Conservation (phyloP, 1,140 invertebrate species). For the Pinna nobilis region DNA sequence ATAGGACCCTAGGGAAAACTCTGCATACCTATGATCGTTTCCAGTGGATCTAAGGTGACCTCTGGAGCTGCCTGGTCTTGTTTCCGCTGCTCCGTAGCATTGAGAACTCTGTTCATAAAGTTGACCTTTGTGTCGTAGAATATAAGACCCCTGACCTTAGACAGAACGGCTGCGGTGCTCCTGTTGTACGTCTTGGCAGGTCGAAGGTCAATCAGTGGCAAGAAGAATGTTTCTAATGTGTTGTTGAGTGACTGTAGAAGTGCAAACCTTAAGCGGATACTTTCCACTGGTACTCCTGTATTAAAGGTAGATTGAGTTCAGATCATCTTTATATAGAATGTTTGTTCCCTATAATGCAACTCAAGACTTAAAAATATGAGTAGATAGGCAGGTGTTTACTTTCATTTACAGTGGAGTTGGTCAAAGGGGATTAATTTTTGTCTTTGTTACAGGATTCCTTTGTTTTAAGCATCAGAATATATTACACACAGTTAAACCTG, state of each 20-base stretch:
- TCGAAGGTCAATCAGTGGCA: conserved; percentile 72
- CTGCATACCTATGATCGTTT: conserved; percentile 66
- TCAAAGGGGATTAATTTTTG: too few relatives aligned
- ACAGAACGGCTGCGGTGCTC: conserved; percentile 64
- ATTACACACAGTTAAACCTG: too few relatives aligned
- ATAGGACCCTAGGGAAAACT: too few relatives aligned
- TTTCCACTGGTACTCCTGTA: conserved; percentile 69
- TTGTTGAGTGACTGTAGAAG: conserved; percentile 72
- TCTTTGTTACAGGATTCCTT: too few relatives aligned
- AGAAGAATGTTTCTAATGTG: conserved; percentile 69
- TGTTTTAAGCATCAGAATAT: too few relatives aligned
- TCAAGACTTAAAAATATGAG: too few relatives aligned
- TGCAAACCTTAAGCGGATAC: conserved; percentile 71
- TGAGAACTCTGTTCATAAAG: conserved; percentile 70
- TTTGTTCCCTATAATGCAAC: too few relatives aligned
- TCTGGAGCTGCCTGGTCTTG: conserved; percentile 73
- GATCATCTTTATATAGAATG: too few relatives aligned
- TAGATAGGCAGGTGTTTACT: background rate
- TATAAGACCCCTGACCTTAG: conserved; percentile 61
- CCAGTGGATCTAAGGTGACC: conserved; percentile 71
- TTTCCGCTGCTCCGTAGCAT: conserved; percentile 71
- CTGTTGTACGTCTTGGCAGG: conserved; percentile 63
- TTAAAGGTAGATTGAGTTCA: too few relatives aligned
- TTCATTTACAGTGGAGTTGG: background rate
- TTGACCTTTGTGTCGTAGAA: conserved; percentile 72